These are phyloP conservation scores for Burhinus oedicnemus DNA, from an alignment of 2,113 vertebrate species.

Conservation along the genomic window DNA sequence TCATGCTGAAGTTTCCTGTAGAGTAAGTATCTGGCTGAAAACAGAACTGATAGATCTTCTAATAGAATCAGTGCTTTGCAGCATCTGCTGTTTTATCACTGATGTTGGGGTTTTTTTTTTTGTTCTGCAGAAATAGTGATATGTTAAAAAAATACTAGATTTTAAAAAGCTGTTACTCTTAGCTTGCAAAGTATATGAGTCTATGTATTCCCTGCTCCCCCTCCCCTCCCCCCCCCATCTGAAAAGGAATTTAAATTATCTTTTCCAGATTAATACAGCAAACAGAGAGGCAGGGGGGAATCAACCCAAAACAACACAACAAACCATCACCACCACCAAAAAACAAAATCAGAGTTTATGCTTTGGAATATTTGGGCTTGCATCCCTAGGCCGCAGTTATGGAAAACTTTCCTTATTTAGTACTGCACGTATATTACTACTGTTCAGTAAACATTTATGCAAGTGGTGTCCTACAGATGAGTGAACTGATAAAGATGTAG, in stretches of 20 bases:
- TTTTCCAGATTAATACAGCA: background rate
- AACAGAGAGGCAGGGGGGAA: no score
- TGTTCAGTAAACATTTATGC: background rate
- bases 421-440: background rate
- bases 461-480: background rate
- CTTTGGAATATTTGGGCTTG: background rate
- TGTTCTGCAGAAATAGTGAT: background rate
- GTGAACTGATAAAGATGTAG: background rate
- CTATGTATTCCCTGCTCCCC: background rate
- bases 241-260: background rate
- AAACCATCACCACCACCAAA: background rate
- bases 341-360: background rate
- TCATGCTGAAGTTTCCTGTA: slow-evolving; percentile 42
- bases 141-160: background rate
- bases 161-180: background rate
- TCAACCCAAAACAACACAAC: background rate
- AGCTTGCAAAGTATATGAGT: background rate
- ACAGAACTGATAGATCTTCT: background rate
- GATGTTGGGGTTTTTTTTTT: background rate
- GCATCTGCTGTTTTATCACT: background rate
- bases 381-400: background rate
- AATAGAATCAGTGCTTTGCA: background rate
- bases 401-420: background rate
- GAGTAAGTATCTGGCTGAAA: slow-evolving; percentile 11
- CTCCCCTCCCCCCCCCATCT: background rate